Evolutionary conservation across 2,888 invertebrate species (phyloP), one percentile per base, ranked within the genome.

Genomic region (Deilephila porcellus): DNA sequence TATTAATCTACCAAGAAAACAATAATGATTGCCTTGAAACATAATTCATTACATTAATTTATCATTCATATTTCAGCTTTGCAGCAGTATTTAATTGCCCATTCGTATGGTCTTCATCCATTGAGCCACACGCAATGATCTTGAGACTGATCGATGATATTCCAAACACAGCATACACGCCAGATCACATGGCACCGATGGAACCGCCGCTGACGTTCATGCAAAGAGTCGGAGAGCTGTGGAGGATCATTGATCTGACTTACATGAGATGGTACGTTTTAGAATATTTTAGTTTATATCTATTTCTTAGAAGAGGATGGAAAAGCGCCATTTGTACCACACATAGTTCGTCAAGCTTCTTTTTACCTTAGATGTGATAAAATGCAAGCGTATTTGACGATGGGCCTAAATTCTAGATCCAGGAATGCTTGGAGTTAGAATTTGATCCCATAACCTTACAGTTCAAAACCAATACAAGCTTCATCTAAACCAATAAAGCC

Each of bases 91-190:
- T 72, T 34, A 70, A 74, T 14, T 74, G 74, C 34, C 74, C 88
- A 0, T 76, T 80, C 8, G 77, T 86, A 37, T 87, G 86, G 85
- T 83, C 83, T 0, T 85, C 85, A 0, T 85, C 88, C 0, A 75
- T 86, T 74, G 88, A 88, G 34, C 83, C 85, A 3, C 86, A 88
- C 71, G 74, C 77, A 1, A 75, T 79, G 73, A 77, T 87, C 0
- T 71, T 88, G 4, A 76, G 77, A 1, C 74, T 88, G 25, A 83
- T 89, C 17, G 88, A 88, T 25, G 88, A 86, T 11, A 67, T 77
- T 3, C 79, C 83, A 0, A 92, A 90, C 70, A 90, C 91, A 0
- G 85, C 91, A 3, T 91, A 90, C 73, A 82, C 81, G 0, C 77
- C 86, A 0, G 85, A 85, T 32, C 80, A 82, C 4, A 73, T 82